Evolutionary conservation across 1,140 invertebrate species (phyloP), one percentile per base, ranked within the genome.

Genomic region (Neodiprion virginianus): DNA sequence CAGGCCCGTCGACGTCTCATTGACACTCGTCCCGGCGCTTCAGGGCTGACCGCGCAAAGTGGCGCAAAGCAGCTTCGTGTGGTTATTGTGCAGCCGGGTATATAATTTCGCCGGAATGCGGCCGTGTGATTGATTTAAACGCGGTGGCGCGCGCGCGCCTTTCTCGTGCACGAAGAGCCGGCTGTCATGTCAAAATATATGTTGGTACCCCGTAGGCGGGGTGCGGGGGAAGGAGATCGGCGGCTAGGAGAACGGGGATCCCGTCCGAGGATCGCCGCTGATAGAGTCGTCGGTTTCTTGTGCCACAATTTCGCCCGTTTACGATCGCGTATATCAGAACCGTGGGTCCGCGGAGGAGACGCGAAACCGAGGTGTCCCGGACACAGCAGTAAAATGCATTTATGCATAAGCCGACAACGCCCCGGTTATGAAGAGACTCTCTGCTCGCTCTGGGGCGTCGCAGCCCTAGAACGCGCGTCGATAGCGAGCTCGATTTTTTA

Each of bases 201-300:
- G n/a, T 21, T 21, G 23, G 23, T 69, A 8, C 23, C 11, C 12
- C 4, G 28, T 5, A 69, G 1, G 14, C 68, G 68, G 68, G 68
- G 23, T 48, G 21, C 48, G 17, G 12, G 21, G 21, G n/a, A 69
- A 69, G 11, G 17, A 17, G 61, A 17, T 14, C 61, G 17, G 53
- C n/a, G n/a, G 21, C 76, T 76, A 75, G 82, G 82, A 83, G 74
- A 79, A 80, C 78, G 79, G 81, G 81, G 74, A 80, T 72, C 76
- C 71, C 68, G 73, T 81, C 75, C 28, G 28, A 40, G 28, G 28
- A 40, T 40, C 28, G 28, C 28, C 28, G 28, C 78, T 83, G 82
- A 83, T 83, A 81, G 79, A 82, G 80, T 77, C 82, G 82, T 83
- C 82, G 80, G 71, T 72, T 76, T 73, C 79, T 81, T 81, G 80